phyloP scores from a whole-genome alignment of 1,140 invertebrate species.

The Drosophila grimshawi region DNA sequence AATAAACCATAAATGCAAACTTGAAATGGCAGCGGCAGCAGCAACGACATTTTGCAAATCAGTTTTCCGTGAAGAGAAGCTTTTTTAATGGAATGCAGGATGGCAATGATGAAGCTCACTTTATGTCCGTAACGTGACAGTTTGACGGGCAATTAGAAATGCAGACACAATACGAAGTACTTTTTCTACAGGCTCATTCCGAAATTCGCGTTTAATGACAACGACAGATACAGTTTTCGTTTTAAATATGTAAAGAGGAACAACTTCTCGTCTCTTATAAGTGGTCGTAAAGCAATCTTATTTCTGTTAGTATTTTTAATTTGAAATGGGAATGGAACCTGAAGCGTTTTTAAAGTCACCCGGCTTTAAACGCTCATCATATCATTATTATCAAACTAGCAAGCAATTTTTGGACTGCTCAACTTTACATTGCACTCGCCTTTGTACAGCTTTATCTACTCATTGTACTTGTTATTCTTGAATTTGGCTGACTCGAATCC shows the following conservation, averaged over 20 bases:
- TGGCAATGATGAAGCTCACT: not conserved
- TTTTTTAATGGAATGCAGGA: not conserved
- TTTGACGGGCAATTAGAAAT: slow-evolving; percentile 22
- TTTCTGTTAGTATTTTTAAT: too few species aligned
- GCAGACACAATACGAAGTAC: not conserved
- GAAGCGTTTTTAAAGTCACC: too few species aligned
- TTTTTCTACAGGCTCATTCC: slow-evolving; percentile 2
- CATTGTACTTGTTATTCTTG: not conserved
- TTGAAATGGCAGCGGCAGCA: not conserved
- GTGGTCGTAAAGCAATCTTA: not conserved
- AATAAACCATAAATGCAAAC: slow-evolving; percentile 19
- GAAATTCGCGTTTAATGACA: slow-evolving; percentile 2
- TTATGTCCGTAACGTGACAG: slow-evolving; percentile 6
- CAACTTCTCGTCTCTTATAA: slow-evolving; percentile 2
- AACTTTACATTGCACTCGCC: not conserved
- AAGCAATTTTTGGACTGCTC: not conserved
- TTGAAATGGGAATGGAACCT: too few species aligned
- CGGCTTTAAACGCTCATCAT: too few species aligned
- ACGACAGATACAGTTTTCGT: not conserved
- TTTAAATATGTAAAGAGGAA: not conserved
- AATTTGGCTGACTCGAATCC: not conserved
- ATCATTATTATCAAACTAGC: too few species aligned
- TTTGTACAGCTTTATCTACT: not conserved
- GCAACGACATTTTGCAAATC: not conserved
- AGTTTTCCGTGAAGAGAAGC: not conserved